Evolutionary conservation across 2,797 vertebrate genomes (phyloP).

Genomic region (Falco cherrug): DNA sequence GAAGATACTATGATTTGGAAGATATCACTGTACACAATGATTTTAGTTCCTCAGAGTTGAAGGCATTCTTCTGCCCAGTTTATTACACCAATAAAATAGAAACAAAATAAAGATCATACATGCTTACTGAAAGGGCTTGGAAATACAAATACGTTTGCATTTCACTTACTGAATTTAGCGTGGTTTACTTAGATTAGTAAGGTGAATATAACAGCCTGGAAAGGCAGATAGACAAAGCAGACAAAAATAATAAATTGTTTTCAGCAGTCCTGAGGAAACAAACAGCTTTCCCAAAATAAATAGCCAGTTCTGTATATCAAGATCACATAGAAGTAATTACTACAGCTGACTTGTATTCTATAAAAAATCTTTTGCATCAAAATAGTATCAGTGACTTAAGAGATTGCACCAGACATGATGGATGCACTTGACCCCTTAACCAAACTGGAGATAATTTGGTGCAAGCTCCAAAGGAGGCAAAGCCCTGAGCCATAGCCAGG

Average conservation of each 20-base stretch:
- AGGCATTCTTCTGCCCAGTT: neutral
- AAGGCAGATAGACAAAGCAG: neutral
- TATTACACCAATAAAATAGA: neutral
- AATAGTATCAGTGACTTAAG: neutral
- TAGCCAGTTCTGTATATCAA: neutral
- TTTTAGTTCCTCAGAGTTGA: neutral
- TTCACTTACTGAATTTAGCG: neutral
- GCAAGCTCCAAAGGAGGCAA: neutral
- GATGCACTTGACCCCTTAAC: accelerated
- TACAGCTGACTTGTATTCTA: conserved; percentile 6
- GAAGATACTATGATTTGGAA: neutral
- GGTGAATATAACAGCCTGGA: neutral
- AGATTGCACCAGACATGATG: neutral
- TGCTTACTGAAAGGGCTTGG: neutral
- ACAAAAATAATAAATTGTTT: neutral
- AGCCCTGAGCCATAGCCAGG: neutral
- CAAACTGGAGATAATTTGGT: neutral
- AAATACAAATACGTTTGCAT: neutral
- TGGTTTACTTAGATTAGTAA: neutral
- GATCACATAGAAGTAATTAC: neutral
- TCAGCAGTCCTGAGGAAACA: neutral
- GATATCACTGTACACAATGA: neutral
- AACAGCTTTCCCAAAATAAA: conserved; percentile 15
- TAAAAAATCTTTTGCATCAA: neutral
- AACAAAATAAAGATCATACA: neutral